These are phyloP conservation scores for Sminthurinus signatus DNA, from an alignment of 1,140 invertebrate genomes.

Conservation along the genomic window DNA sequence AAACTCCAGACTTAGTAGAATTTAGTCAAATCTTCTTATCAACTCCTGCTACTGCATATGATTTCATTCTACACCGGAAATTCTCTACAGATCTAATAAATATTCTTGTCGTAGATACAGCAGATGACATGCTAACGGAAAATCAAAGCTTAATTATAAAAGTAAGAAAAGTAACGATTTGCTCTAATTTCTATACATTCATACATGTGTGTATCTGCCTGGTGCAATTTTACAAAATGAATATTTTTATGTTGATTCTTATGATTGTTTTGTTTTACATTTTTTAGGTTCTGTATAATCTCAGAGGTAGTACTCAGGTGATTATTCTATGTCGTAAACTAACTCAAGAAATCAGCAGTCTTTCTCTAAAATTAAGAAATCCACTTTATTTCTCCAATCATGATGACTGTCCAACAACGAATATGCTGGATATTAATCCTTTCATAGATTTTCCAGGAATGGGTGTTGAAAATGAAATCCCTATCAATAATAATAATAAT, in stretches of 20 bases:
- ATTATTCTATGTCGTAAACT: background rate
- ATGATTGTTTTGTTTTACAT: no score
- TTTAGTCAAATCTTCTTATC: conserved; percentile 6
- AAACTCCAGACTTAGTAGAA: background rate
- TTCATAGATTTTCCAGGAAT: background rate
- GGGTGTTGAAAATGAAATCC: background rate
- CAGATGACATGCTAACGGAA: background rate
- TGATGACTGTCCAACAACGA: background rate
- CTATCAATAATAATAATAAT: background rate
- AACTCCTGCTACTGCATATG: background rate
- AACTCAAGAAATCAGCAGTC: background rate
- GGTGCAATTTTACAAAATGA: no score
- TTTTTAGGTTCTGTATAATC: conserved; percentile 1
- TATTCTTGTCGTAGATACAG: background rate
- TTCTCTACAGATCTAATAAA: conserved; percentile 2
- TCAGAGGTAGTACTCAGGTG: background rate
- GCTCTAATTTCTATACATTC: background rate
- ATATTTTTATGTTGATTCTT: no score
- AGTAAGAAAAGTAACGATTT: background rate
- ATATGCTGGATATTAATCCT: no score
- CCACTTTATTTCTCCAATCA: background rate
- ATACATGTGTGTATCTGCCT: no score
- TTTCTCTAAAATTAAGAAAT: background rate
- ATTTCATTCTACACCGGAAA: background rate
- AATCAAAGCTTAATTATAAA: background rate